A percentile compares a stretch with the other conserved stretches of the same genome.
Evolutionary conservation across 2,113 vertebrate genomes (phyloP).

Genomic region (Hucho hucho): DNA sequence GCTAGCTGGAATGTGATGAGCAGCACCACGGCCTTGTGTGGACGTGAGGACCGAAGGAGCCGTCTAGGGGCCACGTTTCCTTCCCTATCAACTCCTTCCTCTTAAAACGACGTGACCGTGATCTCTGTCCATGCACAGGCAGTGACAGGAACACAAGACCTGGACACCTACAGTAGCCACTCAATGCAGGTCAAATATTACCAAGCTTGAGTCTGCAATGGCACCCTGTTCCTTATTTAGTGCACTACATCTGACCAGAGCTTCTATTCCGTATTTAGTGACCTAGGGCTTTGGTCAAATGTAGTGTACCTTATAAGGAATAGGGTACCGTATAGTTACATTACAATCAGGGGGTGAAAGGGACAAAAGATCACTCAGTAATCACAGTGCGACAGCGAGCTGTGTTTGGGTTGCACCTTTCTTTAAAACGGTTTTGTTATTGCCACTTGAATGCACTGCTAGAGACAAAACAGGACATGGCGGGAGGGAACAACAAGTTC

Average conservation of each 20-base stretch:
- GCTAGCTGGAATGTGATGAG: background rate
- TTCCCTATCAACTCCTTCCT: background rate
- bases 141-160: background rate
- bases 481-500: constrained; percentile 20
- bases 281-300: no score
- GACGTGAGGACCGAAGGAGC: background rate
- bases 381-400: constrained; percentile 16
- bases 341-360: background rate
- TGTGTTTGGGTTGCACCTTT: no score
- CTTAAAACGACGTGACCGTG: no score
- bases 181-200: background rate
- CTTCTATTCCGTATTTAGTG: no score
- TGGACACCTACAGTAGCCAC: background rate
- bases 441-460: no score
- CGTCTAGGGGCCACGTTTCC: background rate
- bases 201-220: no score
- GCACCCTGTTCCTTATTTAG: no score
- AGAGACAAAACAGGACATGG: constrained; percentile 19
- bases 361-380: background rate
- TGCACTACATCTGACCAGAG: no score
- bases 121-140: background rate
- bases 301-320: no score
- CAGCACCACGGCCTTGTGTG: background rate
- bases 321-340: no score
- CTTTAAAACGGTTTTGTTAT: no score